phyloP scores from a whole-genome alignment of 2,113 vertebrate genomes.

The Apus apus region DNA sequence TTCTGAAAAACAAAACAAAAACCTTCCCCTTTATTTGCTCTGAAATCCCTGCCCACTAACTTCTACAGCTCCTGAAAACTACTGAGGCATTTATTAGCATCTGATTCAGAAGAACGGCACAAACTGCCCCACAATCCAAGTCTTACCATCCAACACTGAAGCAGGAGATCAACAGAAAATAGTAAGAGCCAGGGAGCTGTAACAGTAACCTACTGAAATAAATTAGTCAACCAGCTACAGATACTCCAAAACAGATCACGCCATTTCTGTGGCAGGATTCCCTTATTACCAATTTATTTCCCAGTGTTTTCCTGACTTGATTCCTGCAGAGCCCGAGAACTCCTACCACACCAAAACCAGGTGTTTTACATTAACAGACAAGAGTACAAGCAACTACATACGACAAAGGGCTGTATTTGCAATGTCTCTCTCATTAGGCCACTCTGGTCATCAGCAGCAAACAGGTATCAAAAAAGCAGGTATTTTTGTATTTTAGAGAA shows the following conservation, averaged over 20 bases:
- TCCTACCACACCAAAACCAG: background rate
- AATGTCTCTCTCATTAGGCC: background rate
- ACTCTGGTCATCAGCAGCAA: background rate
- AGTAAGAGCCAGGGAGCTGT: background rate
- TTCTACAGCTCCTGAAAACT: background rate
- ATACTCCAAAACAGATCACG: background rate
- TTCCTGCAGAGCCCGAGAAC: background rate
- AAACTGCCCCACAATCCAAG: background rate
- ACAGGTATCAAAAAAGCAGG: background rate
- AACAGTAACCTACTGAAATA: background rate
- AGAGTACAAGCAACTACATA: background rate
- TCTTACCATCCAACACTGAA: background rate
- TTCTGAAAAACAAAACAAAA: background rate
- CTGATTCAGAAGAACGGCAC: rapidly evolving
- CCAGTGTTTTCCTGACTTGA: background rate
- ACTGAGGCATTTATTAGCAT: background rate
- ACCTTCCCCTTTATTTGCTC: background rate
- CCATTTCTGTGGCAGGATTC: background rate
- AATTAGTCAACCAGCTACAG: background rate
- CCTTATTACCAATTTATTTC: background rate
- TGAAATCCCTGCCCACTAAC: background rate
- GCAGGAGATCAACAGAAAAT: background rate
- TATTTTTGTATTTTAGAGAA: background rate
- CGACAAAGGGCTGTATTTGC: background rate
- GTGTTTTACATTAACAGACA: background rate